Percentiles rank a stretch among this genome's conserved stretches.
Evolutionary conservation across 2,113 vertebrate genomes (phyloP).

Genomic region (Tursiops truncatus): DNA sequence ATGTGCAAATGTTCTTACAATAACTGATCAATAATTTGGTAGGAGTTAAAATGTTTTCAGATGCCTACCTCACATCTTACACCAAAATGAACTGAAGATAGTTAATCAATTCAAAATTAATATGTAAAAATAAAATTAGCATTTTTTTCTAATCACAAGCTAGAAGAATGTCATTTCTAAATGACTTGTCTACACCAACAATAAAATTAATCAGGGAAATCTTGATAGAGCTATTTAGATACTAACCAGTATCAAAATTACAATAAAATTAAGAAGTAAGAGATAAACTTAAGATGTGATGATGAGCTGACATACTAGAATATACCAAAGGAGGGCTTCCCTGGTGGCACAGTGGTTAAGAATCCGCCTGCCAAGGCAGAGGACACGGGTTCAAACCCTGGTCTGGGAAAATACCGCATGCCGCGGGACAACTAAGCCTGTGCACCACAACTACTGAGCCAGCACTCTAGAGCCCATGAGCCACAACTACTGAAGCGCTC

Average conservation of each 20-base stretch:
- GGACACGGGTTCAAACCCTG: no score
- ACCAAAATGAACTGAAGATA: background rate
- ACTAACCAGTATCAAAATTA: background rate
- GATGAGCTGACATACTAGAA: background rate
- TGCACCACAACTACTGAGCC: no score
- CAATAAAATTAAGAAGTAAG: background rate
- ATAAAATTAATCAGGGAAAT: background rate
- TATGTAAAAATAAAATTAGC: background rate
- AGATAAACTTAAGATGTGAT: background rate
- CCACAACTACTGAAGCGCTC: no score
- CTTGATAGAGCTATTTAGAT: background rate
- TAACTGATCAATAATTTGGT: background rate
- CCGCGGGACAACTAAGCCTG: no score
- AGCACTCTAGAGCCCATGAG: no score
- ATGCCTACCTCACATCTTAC: background rate
- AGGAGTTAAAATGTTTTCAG: background rate
- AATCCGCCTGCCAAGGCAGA: no score
- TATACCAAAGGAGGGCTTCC: background rate
- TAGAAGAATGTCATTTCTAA: background rate
- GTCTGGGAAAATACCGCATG: no score
- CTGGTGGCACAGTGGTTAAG: no score
- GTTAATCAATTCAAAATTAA: background rate
- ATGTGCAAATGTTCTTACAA: background rate
- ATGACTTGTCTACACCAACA: background rate
- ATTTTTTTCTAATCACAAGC: background rate